Percentiles rank a stretch among this genome's conserved stretches.
These are phyloP conservation scores for Beroe forskalii DNA, from an alignment of 37 sponge, comb jelly and placozoan genomes.

Conservation along the genomic window DNA sequence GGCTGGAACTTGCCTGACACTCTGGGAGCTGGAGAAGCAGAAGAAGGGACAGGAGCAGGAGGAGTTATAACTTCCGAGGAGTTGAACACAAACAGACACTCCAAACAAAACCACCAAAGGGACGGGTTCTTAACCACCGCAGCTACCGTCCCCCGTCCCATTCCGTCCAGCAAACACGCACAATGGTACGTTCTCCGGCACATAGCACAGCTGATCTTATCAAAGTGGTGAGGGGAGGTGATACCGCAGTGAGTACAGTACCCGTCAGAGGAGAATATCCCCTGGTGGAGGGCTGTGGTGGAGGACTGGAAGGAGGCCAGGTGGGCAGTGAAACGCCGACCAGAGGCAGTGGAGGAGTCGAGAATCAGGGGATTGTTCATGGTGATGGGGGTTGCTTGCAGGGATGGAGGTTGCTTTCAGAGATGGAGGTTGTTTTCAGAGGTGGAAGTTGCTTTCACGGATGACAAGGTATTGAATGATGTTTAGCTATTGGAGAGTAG, in stretches of 20 bases:
- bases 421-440: too few relatives aligned
- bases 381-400: too few relatives aligned
- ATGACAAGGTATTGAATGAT: too few relatives aligned
- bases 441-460: too few relatives aligned
- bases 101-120: constrained; percentile 62
- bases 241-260: background rate
- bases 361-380: constrained; percentile 45
- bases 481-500: too few relatives aligned
- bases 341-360: background rate
- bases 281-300: constrained; percentile 1
- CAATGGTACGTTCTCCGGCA: constrained; percentile 12
- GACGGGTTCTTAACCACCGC: background rate
- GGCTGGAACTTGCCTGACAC: background rate
- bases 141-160: background rate
- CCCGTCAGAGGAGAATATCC: background rate
- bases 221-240: constrained; percentile 39
- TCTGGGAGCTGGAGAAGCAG: background rate
- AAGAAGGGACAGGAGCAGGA: background rate
- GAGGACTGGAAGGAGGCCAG: background rate
- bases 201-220: background rate
- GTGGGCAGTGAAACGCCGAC: constrained; percentile 22
- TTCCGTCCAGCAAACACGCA: constrained; percentile 3
- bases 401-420: too few relatives aligned
- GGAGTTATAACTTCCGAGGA: background rate
- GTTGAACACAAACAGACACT: constrained; percentile 17